Base-by-base conservation (phyloP, 1,140 invertebrate species). In the Olivierus martensii region DNA sequence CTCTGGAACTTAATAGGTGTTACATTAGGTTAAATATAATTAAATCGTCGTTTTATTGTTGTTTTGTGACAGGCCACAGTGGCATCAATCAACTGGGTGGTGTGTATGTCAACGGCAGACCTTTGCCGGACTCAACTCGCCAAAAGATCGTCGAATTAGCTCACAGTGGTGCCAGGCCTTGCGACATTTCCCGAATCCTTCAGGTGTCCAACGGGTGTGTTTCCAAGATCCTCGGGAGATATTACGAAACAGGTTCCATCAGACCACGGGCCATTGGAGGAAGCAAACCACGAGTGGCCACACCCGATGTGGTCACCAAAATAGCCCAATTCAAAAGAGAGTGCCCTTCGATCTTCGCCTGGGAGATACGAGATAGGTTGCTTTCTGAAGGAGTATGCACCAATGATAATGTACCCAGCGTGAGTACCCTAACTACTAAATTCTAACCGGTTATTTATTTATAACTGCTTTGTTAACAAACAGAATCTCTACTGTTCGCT, bases 381-480 rank as follows among this genome's bases (percentile, higher is more conserved):
- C 76, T 99, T 18, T 85, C 87, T 46, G 96, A 99, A 70, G 88
- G 85, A 56, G 85, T 96, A 51, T 99, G 96, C 76, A 95, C 88
- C 70, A 93, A 93, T 71, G 96, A 99, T 72, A 99, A 96, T 73
- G 98, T 99, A 63, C 96, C 96, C 53, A 97, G 92, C 70, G 96
- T 99, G 75, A 96, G 94, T 91, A 71, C 34, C 1, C 28, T 0
- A 28, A n/a, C n/a, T n/a, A n/a, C n/a, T n/a, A n/a, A n/a, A n/a
- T n/a, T n/a, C n/a, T n/a, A n/a, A n/a, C n/a, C n/a, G n/a, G n/a
- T n/a, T n/a, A n/a, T n/a, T n/a, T n/a, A n/a, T n/a, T n/a, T n/a
- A n/a, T n/a, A n/a, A 28, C 22, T 28, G 22, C 7, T 3, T 7
- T 28, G 22, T 28, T n/a, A 28, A 3, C 22, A 7, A 3, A 28